phyloP scores from a whole-genome alignment of 2,797 vertebrate genomes.

The Propithecus deckenii region DNA sequence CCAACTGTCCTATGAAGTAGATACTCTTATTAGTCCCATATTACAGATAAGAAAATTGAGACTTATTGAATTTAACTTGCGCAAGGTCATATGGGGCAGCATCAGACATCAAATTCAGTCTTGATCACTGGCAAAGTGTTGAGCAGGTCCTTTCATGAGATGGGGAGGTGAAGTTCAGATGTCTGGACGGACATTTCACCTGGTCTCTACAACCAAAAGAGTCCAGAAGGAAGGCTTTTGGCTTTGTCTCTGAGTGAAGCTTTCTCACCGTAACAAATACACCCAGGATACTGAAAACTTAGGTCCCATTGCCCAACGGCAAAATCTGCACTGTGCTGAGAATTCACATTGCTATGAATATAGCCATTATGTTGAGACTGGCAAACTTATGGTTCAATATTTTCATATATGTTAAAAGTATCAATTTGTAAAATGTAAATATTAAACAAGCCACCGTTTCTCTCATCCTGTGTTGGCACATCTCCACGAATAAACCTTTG shows the following conservation, averaged over 20 bases:
- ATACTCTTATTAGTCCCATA: neutral
- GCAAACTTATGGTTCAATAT: too few species aligned
- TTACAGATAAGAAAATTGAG: neutral
- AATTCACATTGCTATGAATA: neutral
- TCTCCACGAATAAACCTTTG: too few species aligned
- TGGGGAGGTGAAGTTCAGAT: neutral
- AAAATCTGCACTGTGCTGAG: neutral
- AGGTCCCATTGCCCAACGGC: neutral
- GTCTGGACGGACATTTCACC: neutral
- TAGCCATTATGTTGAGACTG: neutral
- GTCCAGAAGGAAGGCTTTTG: neutral
- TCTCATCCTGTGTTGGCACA: too few species aligned
- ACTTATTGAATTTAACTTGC: neutral
- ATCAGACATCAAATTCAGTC: neutral
- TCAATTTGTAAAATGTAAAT: neutral
- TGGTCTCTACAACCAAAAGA: too few species aligned
- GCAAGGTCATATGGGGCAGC: neutral
- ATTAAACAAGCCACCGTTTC: neutral
- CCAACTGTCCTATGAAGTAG: neutral
- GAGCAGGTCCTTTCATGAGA: too few species aligned
- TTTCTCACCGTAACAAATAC: neutral
- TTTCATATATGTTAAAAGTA: neutral
- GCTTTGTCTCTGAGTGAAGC: neutral
- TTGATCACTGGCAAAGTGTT: neutral
- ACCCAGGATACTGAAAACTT: neutral